Conservation (phyloP, 1,140 invertebrate species). For the Listronotus oregonensis region DNA sequence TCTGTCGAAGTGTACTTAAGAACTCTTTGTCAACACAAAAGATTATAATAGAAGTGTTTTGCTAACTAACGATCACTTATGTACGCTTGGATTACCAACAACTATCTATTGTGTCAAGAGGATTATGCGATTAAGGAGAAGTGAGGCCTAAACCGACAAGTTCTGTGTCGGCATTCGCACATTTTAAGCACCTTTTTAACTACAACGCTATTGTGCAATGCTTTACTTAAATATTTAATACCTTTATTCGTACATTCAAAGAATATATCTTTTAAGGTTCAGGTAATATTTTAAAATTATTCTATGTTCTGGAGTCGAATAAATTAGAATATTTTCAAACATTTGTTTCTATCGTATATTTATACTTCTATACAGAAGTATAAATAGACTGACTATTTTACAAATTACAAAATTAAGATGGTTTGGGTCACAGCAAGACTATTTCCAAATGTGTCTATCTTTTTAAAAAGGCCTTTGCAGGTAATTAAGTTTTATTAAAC, state of each 20-base stretch:
- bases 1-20: conserved; percentile 40
- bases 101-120: conserved; percentile 43
- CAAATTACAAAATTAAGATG: too few species aligned
- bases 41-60: conserved; percentile 54
- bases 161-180: conserved; percentile 36
- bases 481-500: too few species aligned
- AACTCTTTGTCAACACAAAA: conserved; percentile 49
- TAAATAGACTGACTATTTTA: too few species aligned
- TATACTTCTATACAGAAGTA: too few species aligned
- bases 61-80: conserved; percentile 56
- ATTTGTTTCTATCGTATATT: too few species aligned
- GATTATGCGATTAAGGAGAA: conserved; percentile 48
- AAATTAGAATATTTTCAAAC: too few species aligned
- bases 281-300: too few species aligned
- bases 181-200: conserved; percentile 22
- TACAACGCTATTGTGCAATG: conserved; percentile 25
- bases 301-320: too few species aligned
- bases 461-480: too few species aligned
- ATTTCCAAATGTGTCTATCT: too few species aligned
- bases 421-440: too few species aligned
- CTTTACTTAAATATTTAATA: conserved; percentile 16
- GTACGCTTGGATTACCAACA: conserved; percentile 47
- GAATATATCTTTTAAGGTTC: background rate
- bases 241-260: conserved; percentile 12
- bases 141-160: conserved; percentile 6